phyloP scores from a whole-genome alignment of 2,113 vertebrate species.

The Oncorhynchus kisutch region DNA sequence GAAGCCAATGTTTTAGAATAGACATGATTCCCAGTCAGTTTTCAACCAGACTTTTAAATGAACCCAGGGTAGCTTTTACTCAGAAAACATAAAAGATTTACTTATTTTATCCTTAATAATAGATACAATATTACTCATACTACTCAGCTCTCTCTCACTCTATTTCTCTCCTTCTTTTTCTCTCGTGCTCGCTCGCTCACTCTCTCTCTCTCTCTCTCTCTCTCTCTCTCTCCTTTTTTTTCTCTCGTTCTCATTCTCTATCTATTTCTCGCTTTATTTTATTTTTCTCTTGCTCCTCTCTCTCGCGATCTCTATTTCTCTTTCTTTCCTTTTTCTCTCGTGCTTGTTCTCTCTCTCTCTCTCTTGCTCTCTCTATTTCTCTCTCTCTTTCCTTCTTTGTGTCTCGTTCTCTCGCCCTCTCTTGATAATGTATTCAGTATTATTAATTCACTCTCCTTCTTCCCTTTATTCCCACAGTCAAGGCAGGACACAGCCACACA shows the following conservation, averaged over 20 bases:
- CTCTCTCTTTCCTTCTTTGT: slow-evolving; percentile 8
- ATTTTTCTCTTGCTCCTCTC: no score
- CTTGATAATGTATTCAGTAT: not conserved
- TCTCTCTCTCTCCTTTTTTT: slow-evolving; percentile 22
- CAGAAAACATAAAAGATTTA: slow-evolving; percentile 57
- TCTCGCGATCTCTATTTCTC: no score
- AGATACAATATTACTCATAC: slow-evolving; percentile 41
- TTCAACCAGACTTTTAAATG: slow-evolving; percentile 56
- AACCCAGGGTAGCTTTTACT: slow-evolving; percentile 33
- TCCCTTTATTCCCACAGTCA: not conserved
- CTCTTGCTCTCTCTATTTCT: slow-evolving; percentile 33
- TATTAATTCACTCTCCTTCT: not conserved
- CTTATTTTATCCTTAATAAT: slow-evolving; percentile 51
- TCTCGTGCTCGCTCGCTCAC: not conserved
- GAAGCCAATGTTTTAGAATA: no score
- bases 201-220: not conserved
- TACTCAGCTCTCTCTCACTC: slow-evolving; percentile 30
- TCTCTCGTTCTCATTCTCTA: not conserved
- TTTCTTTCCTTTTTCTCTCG: no score
- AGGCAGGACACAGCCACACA: no score
- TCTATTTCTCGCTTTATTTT: not conserved
- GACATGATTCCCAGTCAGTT: slow-evolving; percentile 11
- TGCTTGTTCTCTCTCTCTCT: slow-evolving; percentile 28
- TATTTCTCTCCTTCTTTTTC: no score
- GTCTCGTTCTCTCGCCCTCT: slow-evolving; percentile 19